Conservation (phyloP, 2,797 vertebrate genomes). For the Perodicticus potto region DNA sequence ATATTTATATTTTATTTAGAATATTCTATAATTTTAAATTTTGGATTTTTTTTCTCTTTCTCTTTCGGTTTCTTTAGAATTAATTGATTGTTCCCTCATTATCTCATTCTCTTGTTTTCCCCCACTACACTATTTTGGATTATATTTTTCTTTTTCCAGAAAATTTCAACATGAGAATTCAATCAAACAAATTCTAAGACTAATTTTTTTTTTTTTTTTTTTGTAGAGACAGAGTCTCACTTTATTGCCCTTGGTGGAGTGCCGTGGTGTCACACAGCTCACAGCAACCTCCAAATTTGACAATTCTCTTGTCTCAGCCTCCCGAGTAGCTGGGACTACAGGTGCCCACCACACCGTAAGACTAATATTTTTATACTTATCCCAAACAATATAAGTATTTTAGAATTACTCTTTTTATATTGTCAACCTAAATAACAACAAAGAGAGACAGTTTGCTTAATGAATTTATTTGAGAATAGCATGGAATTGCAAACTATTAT, state of each 20-base stretch:
- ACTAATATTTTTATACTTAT: neutral
- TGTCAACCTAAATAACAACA: neutral
- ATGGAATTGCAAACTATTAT: neutral
- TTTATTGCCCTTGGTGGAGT: too few species aligned
- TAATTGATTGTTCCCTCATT: neutral
- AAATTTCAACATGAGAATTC: neutral
- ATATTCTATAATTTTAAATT: neutral
- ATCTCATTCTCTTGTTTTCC: neutral
- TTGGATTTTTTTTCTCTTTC: neutral
- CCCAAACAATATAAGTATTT: neutral
- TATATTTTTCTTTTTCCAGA: neutral
- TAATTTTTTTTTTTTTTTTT: too few species aligned
- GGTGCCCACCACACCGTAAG: too few species aligned
- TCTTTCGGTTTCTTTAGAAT: neutral
- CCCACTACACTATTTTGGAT: neutral
- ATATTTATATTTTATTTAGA: constrained; percentile 17
- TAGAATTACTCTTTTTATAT: neutral
- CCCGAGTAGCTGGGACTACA: too few species aligned
- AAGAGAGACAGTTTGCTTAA: neutral
- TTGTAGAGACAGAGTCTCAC: too few species aligned
- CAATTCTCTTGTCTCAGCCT: too few species aligned
- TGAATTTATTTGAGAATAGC: neutral
- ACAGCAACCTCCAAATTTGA: too few species aligned
- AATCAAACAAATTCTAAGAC: neutral
- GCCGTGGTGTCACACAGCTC: too few species aligned